Evolutionary conservation across 2,797 vertebrate genomes (phyloP).

Genomic region (Centropyge bicolor): DNA sequence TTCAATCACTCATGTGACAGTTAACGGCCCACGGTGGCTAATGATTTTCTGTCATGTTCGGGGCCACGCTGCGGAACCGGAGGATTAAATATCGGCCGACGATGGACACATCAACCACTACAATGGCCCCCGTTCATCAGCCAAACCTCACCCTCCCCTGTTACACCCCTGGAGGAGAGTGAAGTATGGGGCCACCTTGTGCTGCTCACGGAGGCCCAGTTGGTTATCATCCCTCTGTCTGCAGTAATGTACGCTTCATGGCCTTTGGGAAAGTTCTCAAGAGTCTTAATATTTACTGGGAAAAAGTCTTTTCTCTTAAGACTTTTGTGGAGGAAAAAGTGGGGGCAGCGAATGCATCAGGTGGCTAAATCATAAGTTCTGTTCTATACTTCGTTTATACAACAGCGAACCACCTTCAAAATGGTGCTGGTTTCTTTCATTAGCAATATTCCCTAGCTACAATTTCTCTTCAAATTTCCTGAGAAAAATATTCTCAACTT

Average conservation of each 20-base stretch:
- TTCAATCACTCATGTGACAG: constrained; percentile 89
- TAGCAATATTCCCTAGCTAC: constrained; percentile 5
- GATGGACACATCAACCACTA: constrained; percentile 83
- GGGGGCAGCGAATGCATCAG: constrained; percentile 12
- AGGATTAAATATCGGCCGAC: constrained; percentile 85
- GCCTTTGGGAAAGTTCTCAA: constrained; percentile 42
- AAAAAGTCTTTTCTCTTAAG: constrained; percentile 14
- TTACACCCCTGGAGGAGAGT: constrained; percentile 57
- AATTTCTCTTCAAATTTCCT: constrained; percentile 37
- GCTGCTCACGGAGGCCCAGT: constrained; percentile 34
- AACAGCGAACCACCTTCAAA: neutral
- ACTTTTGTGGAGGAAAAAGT: constrained; percentile 18
- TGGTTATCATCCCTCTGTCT: constrained; percentile 52
- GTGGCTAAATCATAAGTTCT: neutral
- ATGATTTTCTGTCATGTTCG: constrained; percentile 89
- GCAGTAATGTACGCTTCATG: constrained; percentile 17
- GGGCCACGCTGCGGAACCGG: constrained; percentile 74
- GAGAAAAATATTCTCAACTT: constrained; percentile 52
- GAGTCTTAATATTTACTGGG: constrained; percentile 25
- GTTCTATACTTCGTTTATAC: neutral
- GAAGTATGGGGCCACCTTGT: constrained; percentile 66
- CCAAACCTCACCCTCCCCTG: constrained; percentile 55
- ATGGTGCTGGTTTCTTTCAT: constrained; percentile 15
- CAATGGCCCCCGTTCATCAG: constrained; percentile 76
- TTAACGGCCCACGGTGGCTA: constrained; percentile 86